A percentile compares a stretch with the other conserved stretches of the same genome.
phyloP scores from a whole-genome alignment of 1,140 invertebrate genomes.

The Aphaenogaster ashmeadi region DNA sequence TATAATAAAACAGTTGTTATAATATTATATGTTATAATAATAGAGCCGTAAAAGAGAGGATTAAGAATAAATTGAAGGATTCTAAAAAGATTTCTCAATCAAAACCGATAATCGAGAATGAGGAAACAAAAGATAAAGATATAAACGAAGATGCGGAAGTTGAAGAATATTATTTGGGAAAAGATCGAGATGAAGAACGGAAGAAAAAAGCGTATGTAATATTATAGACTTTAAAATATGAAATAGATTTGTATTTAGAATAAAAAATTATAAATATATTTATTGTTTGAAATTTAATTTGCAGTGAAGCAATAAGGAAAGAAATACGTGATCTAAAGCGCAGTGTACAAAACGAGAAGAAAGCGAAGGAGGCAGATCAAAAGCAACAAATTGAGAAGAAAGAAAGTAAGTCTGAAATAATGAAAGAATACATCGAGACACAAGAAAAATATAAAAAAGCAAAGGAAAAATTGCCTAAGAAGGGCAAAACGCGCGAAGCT shows the following conservation, averaged over 20 bases:
- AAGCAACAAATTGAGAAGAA: conserved; percentile 85
- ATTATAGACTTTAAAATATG: conserved; percentile 18
- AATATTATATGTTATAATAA: conserved; percentile 56
- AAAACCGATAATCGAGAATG: conserved; percentile 81
- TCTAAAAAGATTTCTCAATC: conserved; percentile 84
- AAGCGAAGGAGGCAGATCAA: conserved; percentile 87
- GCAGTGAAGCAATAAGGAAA: conserved; percentile 92
- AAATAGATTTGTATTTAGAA: conserved; percentile 53
- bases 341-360: conserved; percentile 90
- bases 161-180: conserved; percentile 91
- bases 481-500: conserved; percentile 89
- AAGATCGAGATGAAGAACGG: conserved; percentile 90
- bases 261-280: conserved; percentile 68
- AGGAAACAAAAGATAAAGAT: conserved; percentile 74
- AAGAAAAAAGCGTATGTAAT: conserved; percentile 90
- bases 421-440: conserved; percentile 92
- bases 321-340: conserved; percentile 92
- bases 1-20: conserved; percentile 19
- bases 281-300: conserved; percentile 67
- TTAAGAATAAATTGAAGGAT: conserved; percentile 87
- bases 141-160: conserved; percentile 80
- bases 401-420: conserved; percentile 88
- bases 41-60: conserved; percentile 85
- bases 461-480: conserved; percentile 90
- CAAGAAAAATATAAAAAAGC: conserved; percentile 93